Conservation (phyloP, 1,140 invertebrate species). For the Ladona fulva region DNA sequence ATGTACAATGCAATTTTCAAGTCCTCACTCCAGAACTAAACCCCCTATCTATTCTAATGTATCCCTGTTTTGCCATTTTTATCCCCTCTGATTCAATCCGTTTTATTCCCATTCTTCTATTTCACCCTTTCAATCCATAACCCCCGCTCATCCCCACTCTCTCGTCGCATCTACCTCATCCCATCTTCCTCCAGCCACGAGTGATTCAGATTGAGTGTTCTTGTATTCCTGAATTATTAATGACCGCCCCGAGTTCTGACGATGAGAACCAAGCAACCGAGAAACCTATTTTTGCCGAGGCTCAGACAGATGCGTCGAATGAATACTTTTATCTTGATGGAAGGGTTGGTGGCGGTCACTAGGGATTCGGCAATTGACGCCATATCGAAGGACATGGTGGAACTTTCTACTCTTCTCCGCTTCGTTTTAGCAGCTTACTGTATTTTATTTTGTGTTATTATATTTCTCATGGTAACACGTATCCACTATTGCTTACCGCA, state of each 20-base stretch:
- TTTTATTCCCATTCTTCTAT: not conserved
- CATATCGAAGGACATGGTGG: no score
- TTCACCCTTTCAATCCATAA: not conserved
- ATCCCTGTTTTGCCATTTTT: not conserved
- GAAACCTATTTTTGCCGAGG: not conserved
- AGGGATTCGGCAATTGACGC: not conserved
- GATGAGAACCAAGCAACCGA: not conserved
- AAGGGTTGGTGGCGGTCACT: not conserved
- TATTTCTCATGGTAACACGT: no score
- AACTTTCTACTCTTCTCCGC: no score
- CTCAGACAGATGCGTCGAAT: not conserved
- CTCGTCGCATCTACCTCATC: no score
- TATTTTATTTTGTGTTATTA: no score
- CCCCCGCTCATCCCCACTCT: not conserved
- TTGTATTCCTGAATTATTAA: not conserved
- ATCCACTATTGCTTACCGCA: no score
- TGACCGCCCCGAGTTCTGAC: not conserved
- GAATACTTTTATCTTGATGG: not conserved
- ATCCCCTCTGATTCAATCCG: not conserved
- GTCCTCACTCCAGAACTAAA: not conserved
- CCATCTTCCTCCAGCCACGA: no score
- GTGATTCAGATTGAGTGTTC: conserved; percentile 5
- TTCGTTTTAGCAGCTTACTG: no score
- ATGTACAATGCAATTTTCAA: no score
- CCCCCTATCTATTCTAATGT: not conserved